A percentile compares a stretch with the other conserved stretches of the same genome.
phyloP scores from a whole-genome alignment of 92 coral and sea anemone species.

The Palythoa caribaeorum region DNA sequence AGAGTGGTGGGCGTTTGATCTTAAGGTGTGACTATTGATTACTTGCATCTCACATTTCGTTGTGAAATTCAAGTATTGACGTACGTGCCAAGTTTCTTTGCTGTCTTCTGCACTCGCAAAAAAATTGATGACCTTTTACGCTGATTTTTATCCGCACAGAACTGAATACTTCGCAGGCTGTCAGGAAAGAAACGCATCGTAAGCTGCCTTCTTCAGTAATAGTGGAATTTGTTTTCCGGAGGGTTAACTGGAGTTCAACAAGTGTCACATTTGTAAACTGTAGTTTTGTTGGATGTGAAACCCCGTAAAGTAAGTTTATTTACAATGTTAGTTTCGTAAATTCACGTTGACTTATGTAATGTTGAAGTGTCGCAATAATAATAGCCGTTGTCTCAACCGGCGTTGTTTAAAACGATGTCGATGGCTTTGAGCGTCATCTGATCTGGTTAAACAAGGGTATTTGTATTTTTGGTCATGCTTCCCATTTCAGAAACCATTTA shows the following conservation, averaged over 20 bases:
- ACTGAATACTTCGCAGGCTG: background rate
- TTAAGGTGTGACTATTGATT: background rate
- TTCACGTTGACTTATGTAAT: background rate
- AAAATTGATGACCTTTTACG: background rate
- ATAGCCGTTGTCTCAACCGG: background rate
- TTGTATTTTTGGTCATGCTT: background rate
- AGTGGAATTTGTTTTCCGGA: background rate
- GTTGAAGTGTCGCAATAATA: background rate
- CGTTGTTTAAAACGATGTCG: background rate
- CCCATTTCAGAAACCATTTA: background rate
- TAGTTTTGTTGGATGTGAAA: background rate
- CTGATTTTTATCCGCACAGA: background rate
- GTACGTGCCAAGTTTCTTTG: slow-evolving; percentile 2
- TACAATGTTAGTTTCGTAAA: background rate
- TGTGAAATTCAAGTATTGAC: background rate
- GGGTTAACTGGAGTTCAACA: background rate
- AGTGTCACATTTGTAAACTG: background rate
- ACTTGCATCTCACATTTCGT: background rate
- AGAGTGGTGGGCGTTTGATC: background rate
- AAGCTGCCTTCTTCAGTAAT: background rate
- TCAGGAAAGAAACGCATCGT: background rate
- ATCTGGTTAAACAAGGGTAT: background rate
- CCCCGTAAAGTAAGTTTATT: background rate
- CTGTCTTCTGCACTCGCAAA: background rate
- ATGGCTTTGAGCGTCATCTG: background rate